These are phyloP conservation scores for Zaprionus capensis DNA, from an alignment of 1,140 invertebrate species.

Conservation along the genomic window DNA sequence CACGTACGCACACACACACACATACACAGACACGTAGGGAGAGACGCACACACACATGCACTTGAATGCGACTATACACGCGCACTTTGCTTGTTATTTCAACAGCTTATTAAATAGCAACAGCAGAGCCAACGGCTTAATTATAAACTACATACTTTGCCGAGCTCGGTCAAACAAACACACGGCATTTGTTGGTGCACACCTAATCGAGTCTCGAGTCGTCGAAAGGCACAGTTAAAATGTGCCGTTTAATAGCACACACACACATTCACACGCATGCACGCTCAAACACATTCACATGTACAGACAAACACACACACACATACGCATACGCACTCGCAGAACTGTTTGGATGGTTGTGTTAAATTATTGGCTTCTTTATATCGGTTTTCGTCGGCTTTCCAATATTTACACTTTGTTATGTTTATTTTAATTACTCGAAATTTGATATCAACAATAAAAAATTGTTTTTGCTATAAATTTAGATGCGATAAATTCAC, in stretches of 20 bases:
- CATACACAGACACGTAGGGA: conserved; percentile 11
- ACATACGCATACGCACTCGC: conserved; percentile 32
- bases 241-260: conserved; percentile 52
- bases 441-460: conserved; percentile 23
- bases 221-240: conserved; percentile 40
- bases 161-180: conserved; percentile 32
- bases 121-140: conserved; percentile 23
- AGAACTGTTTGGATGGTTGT: conserved; percentile 38
- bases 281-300: conserved; percentile 29
- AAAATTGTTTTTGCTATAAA: conserved; percentile 46
- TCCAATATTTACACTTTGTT: conserved; percentile 14
- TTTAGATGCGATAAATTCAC: conserved; percentile 57
- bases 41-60: conserved; percentile 10
- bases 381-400: conserved; percentile 2
- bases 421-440: conserved; percentile 1
- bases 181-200: conserved; percentile 31
- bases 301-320: not conserved
- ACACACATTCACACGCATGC: conserved; percentile 9
- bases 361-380: conserved; percentile 21
- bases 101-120: conserved; percentile 22
- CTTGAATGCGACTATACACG: conserved; percentile 36
- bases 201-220: conserved; percentile 19
- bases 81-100: conserved; percentile 61
- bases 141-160: conserved; percentile 33
- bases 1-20: conserved; percentile 24